phyloP scores from a whole-genome alignment of 2,888 invertebrate species.

The Melolontha melolontha region DNA sequence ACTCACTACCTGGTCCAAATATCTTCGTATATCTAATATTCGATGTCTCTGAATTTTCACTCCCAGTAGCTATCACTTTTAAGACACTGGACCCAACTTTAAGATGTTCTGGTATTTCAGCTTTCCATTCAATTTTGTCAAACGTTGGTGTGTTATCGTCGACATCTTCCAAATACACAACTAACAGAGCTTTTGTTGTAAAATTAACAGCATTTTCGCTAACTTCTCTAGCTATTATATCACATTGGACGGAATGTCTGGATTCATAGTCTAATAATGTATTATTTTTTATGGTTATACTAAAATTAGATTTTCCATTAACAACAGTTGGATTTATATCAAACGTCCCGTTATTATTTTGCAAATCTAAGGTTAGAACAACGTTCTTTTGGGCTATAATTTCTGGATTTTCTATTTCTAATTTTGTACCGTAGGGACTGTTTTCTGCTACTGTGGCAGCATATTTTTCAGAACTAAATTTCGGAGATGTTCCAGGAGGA shows the following conservation, averaged over 20 bases:
- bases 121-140: conserved; percentile 77
- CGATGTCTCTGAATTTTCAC: conserved; percentile 84
- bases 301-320: conserved; percentile 82
- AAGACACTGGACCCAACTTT: conserved; percentile 67
- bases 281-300: conserved; percentile 86
- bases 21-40: conserved; percentile 75
- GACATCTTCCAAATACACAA: conserved; percentile 84
- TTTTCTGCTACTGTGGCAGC: conserved; percentile 84
- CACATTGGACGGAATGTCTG: conserved; percentile 75
- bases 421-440: conserved; percentile 81
- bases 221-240: conserved; percentile 85
- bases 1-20: conserved; percentile 81
- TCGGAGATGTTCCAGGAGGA: conserved; percentile 57
- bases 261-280: conserved; percentile 87
- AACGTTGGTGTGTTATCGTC: conserved; percentile 92
- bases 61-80: conserved; percentile 83
- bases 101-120: conserved; percentile 84
- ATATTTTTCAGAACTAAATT: conserved; percentile 69
- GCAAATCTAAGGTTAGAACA: conserved; percentile 81
- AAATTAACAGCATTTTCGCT: conserved; percentile 78
- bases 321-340: conserved; percentile 88
- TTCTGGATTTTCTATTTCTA: conserved; percentile 64
- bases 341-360: conserved; percentile 88
- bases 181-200: conserved; percentile 79
- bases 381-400: conserved; percentile 67